A percentile compares a stretch with the other conserved stretches of the same genome.
Evolutionary conservation across 2,888 invertebrate genomes (phyloP).

Genomic region (Drosophila subsilvestris): DNA sequence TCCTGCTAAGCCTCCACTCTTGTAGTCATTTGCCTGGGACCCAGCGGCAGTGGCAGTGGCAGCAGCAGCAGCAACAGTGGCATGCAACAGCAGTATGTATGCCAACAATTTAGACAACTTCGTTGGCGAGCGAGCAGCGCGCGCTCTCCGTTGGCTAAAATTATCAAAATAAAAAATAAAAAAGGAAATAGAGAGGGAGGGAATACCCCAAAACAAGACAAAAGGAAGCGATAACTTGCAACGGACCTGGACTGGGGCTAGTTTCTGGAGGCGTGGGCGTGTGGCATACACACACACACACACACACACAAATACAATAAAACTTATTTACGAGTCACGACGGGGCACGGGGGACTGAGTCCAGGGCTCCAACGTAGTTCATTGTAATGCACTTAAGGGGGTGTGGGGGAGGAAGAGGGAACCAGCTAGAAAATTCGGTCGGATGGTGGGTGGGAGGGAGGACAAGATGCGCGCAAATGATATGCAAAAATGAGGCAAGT

Average conservation of each 20-base stretch:
- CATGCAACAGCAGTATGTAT: constrained; percentile 62
- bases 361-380: constrained; percentile 68
- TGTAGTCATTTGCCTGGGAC: constrained; percentile 76
- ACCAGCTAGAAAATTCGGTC: not conserved
- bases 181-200: not conserved
- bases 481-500: constrained; percentile 65
- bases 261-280: constrained; percentile 28
- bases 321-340: constrained; percentile 82
- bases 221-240: constrained; percentile 78
- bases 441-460: not conserved
- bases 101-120: constrained; percentile 79
- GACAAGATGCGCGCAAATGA: constrained; percentile 77
- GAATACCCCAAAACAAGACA: constrained; percentile 47
- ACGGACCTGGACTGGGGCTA: constrained; percentile 26
- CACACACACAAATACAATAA: constrained; percentile 71
- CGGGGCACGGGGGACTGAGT: constrained; percentile 52
- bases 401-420: not conserved
- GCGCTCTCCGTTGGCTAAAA: constrained; percentile 62
- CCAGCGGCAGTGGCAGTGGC: constrained; percentile 48
- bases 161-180: constrained; percentile 61
- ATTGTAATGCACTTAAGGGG: constrained; percentile 78
- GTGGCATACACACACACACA: not conserved
- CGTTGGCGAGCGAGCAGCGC: constrained; percentile 67
- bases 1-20: constrained; percentile 66
- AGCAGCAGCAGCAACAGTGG: constrained; percentile 40